These are phyloP conservation scores for Platichthys flesus DNA, from an alignment of 2,113 vertebrate genomes.

Conservation along the genomic window DNA sequence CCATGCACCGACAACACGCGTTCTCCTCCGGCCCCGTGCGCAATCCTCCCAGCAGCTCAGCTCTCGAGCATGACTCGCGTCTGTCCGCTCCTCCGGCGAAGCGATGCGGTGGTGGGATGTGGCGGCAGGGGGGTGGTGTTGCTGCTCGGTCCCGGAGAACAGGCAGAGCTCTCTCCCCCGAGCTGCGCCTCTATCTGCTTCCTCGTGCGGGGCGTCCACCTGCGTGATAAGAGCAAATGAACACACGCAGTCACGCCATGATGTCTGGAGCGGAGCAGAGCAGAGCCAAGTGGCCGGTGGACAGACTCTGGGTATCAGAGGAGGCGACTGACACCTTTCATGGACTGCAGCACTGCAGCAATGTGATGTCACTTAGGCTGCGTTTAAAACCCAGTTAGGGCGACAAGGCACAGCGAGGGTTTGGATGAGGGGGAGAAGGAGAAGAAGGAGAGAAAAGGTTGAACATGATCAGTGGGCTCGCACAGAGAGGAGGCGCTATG, in stretches of 20 bases:
- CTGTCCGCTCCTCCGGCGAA: constrained; percentile 44
- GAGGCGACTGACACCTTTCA: constrained; percentile 66
- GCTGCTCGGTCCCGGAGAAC: constrained; percentile 42
- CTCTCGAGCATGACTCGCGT: not conserved
- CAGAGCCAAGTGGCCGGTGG: constrained; percentile 55
- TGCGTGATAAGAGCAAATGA: constrained; percentile 55
- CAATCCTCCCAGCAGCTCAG: not conserved
- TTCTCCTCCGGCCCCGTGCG: not conserved
- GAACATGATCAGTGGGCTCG: not conserved
- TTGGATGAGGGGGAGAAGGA: not conserved
- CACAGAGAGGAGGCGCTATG: constrained; percentile 32
- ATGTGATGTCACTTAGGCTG: constrained; percentile 69
- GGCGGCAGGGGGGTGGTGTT: no score
- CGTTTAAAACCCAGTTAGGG: constrained; percentile 23
- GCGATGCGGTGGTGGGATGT: constrained; percentile 49
- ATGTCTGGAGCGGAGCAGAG: constrained; percentile 58
- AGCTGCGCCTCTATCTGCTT: constrained; percentile 39
- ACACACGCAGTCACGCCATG: constrained; percentile 64
- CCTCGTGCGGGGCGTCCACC: constrained; percentile 36
- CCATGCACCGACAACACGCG: constrained; percentile 45
- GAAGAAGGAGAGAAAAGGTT: constrained; percentile 10
- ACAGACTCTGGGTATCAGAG: constrained; percentile 41
- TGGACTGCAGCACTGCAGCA: constrained; percentile 73
- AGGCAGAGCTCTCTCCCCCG: constrained; percentile 11
- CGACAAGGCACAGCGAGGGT: not conserved